A percentile compares a stretch with the other conserved stretches of the same genome.
These are phyloP conservation scores for Meiosimyza decipiens DNA, from an alignment of 2,888 invertebrate genomes.

Conservation along the genomic window DNA sequence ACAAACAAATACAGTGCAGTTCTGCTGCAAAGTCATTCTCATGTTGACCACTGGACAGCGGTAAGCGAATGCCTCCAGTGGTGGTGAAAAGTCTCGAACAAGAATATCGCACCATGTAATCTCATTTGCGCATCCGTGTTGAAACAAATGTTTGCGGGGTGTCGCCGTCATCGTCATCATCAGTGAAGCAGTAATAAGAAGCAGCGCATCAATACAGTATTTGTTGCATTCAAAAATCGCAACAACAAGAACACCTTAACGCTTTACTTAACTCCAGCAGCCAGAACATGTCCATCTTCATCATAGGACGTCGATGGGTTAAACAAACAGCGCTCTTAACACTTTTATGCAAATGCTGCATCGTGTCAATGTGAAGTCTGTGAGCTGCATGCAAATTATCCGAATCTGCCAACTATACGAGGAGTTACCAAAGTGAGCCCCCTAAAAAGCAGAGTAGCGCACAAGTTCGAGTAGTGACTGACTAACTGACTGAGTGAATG, in stretches of 20 bases:
- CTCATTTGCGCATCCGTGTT: slow-evolving; percentile 66
- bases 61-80: not conserved
- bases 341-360: slow-evolving; percentile 64
- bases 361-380: slow-evolving; percentile 59
- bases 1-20: not conserved
- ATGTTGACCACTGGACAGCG: slow-evolving; percentile 8
- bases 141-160: slow-evolving; percentile 65
- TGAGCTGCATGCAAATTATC: slow-evolving; percentile 63
- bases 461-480: not conserved
- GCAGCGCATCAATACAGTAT: not conserved
- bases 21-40: slow-evolving; percentile 4
- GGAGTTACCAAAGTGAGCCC: no score
- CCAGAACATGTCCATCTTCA: slow-evolving; percentile 60
- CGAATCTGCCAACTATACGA: slow-evolving; percentile 54
- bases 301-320: slow-evolving; percentile 44
- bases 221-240: not conserved
- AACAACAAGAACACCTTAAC: not conserved
- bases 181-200: slow-evolving; percentile 37
- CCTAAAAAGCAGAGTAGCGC: not conserved
- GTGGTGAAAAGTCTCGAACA: not conserved
- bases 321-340: slow-evolving; percentile 51
- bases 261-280: slow-evolving; percentile 53
- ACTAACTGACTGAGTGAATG: not conserved
- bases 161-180: slow-evolving; percentile 43
- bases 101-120: slow-evolving; percentile 46